Percentiles rank a stretch among this genome's conserved stretches.
phyloP scores from a whole-genome alignment of 1,140 invertebrate genomes.

The Gonioctena quinquepunctata region DNA sequence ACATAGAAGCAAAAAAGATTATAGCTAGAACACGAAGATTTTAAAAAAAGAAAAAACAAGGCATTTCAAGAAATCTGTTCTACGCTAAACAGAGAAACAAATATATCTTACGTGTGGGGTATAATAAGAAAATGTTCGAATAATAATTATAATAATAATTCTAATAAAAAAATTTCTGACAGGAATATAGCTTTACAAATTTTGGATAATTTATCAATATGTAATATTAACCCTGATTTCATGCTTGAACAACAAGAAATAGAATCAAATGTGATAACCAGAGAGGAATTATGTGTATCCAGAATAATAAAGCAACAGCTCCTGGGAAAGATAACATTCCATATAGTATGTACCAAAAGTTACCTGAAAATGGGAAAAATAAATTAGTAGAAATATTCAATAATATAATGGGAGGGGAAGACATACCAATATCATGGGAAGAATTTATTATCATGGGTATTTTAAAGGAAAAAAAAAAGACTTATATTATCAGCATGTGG shows the following conservation, averaged over 20 bases:
- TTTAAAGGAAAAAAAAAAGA: too few species aligned
- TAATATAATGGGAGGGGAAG: not conserved
- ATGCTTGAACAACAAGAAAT: too few species aligned
- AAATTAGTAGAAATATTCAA: slow-evolving; percentile 3
- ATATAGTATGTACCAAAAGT: slow-evolving; percentile 1
- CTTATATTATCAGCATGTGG: not conserved
- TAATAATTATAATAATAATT: not conserved
- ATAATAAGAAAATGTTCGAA: not conserved
- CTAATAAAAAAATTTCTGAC: too few species aligned
- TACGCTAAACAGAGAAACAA: not conserved
- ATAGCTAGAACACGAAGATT: not conserved
- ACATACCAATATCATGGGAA: too few species aligned
- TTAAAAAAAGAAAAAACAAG: slow-evolving; percentile 8
- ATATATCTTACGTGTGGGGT: not conserved
- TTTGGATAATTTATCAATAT: too few species aligned
- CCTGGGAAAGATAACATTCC: not conserved
- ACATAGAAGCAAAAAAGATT: not conserved
- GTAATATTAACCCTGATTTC: too few species aligned
- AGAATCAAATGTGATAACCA: too few species aligned
- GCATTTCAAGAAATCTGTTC: not conserved
- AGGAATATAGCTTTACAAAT: too few species aligned
- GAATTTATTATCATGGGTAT: too few species aligned
- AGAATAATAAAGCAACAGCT: slow-evolving; percentile 1
- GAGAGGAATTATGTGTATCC: too few species aligned
- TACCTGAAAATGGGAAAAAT: not conserved